phyloP scores from a whole-genome alignment of 2,797 vertebrate genomes.

The Eulemur mongoz region DNA sequence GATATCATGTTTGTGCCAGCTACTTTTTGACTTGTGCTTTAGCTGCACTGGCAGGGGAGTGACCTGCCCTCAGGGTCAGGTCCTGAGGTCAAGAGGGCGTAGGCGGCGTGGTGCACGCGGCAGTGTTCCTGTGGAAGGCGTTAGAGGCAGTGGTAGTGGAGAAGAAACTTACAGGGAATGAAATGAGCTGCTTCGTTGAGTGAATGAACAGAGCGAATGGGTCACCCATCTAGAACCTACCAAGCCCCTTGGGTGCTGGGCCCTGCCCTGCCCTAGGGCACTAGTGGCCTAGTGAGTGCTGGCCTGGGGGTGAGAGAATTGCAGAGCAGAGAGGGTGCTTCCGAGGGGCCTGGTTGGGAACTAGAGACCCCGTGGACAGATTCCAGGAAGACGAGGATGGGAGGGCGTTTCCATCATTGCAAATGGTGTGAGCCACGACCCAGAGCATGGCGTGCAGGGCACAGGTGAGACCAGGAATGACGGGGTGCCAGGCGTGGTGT shows the following conservation, averaged over 20 bases:
- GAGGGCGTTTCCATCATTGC: rapidly evolving
- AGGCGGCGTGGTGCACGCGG: not conserved
- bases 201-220: not conserved
- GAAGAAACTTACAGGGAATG: no score
- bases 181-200: not conserved
- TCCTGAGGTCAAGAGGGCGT: not conserved
- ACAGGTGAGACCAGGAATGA: rapidly evolving
- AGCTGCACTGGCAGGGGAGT: not conserved
- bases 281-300: not conserved
- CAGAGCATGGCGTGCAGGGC: not conserved
- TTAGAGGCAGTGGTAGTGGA: not conserved
- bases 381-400: rapidly evolving
- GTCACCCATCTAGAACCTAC: not conserved
- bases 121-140: not conserved
- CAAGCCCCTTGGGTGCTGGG: no score
- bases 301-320: not conserved
- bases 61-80: not conserved
- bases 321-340: not conserved
- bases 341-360: not conserved
- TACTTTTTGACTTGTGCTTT: not conserved
- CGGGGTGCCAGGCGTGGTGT: not conserved
- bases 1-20: not conserved
- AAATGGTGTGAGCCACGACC: rapidly evolving
- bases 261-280: not conserved
- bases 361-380: not conserved